Evolutionary conservation across 2,113 vertebrate genomes (phyloP), one percentile per base, ranked within the genome.

Genomic region (Tachysurus vachellii): DNA sequence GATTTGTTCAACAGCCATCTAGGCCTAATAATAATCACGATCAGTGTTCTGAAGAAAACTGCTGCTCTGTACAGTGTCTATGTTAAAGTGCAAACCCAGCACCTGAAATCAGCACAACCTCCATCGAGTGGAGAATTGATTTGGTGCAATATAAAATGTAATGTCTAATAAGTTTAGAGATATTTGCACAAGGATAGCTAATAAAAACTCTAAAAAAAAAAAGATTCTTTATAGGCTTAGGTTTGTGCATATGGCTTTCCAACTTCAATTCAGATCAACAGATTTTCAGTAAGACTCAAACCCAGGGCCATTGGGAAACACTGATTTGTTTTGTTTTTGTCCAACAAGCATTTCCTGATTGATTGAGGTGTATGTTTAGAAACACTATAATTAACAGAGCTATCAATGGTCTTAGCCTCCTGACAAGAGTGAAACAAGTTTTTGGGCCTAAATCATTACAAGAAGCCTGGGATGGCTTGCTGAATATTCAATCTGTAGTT

Each of bases 61-160:
- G 47, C 36, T 75, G 44, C 59, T 64, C 28, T 80, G 56, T 56
- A 31, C 75, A 82, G 70, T 86, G 81, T 64, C 71, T 70, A 57
- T 73, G 44, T 64, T 83, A 53, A 89, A 86, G 61, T 80, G 59
- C 84, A 76, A 56, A 64, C 53, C 47, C 84, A 68, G 68, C 42
- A 85, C 53, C 53, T 76, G 23, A 53, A 76, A 81, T 80, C 62
- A 86, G 70, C 21, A 82, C 50, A 85, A 57, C 23, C 53, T 88
- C 31, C 21, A 47, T 44, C 71, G 23, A 73, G 44, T 80, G 36
- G 42, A 54, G 73, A 80, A 80, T 56, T 80, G 53, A 86, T 61
- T 47, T 23, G 76, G 54, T 80, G 84, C 13, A 62, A 47, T 42
- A 82, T 23, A 23, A 26, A 62, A 31, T 77, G 26, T 50, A 75